Base-by-base conservation (phyloP, 2,888 invertebrate species). In the Diarsia brunnea region DNA sequence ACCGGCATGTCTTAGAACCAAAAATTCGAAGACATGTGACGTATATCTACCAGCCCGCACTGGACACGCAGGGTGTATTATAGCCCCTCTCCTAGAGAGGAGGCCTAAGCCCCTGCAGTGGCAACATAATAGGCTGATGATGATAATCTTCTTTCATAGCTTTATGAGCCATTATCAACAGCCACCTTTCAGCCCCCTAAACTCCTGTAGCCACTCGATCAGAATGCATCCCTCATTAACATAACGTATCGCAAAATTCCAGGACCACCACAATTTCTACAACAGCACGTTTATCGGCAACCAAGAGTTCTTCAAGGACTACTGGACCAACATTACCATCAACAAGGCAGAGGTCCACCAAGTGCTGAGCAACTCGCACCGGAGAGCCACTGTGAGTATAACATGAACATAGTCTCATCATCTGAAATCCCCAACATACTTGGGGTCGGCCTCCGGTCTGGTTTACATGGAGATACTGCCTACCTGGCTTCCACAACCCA, bases 191-290 rank as follows among this genome's bases (percentile, higher is more conserved):
- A n/a, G 58, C 8, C 27, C 53, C 27, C 16, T 19, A 16, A 16
- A 27, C 16, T 27, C 1, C 5, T 27, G 10, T 16, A 27, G 19
- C 49, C 21, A 47, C 16, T 24, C 7, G 21, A n/a, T 14, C 19
- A 45, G n/a, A 31, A 38, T 38, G 31, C 21, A 21, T 4, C 69
- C 5, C 14, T 14, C 11, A 12, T 16, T 38, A 45, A 27, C 4
- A 31, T 49, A 19, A 38, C 53, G 7, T 47, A 19, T 51, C 11
- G 5, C 19, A 27, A 47, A 21, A 19, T 81, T 90, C 79, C 94
- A 98, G 97, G 98, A 98, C 90, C 95, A 97, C 79, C 98, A 98
- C 92, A 95, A 97, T 71, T 99, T 98, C 95, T 99, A 99, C 96
- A 98, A 98, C 92, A 98, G 98, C 89, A 96, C 97, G 0, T 97